These are phyloP conservation scores for Patella caerulea DNA, from an alignment of 2,888 invertebrate genomes.

Conservation along the genomic window DNA sequence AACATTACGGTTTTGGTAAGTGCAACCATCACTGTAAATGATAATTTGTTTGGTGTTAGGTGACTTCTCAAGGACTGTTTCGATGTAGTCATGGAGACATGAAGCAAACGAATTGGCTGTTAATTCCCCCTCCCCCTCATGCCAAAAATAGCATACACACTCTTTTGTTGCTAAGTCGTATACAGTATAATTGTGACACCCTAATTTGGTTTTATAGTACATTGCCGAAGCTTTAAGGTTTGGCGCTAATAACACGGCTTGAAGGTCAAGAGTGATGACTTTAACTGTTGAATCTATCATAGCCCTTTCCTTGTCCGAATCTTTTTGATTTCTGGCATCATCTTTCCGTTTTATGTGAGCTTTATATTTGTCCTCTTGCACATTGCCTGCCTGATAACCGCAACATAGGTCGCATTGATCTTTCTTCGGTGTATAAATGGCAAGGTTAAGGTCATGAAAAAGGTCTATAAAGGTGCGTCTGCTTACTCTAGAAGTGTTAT, in stretches of 20 bases:
- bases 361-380: neutral
- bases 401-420: constrained; percentile 21
- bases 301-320: constrained; percentile 1
- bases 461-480: too few species aligned
- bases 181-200: constrained; percentile 25
- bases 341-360: constrained; percentile 6
- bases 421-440: constrained; percentile 17
- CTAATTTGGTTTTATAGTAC: constrained; percentile 23
- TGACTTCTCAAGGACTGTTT: neutral
- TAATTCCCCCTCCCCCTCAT: constrained; percentile 20
- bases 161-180: constrained; percentile 14
- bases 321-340: constrained; percentile 2
- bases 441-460: too few species aligned
- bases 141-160: constrained; percentile 23
- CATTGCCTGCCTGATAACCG: neutral
- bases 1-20: neutral
- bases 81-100: constrained; percentile 15
- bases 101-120: constrained; percentile 21
- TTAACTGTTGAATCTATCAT: constrained; percentile 7
- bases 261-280: constrained; percentile 17
- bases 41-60: neutral
- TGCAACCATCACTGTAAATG: neutral
- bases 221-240: constrained; percentile 17
- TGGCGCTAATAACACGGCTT: constrained; percentile 22
- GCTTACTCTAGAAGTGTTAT: too few species aligned